Evolutionary conservation across 2,888 invertebrate genomes (phyloP), one percentile per base, ranked within the genome.

Genomic region (Stenodema calcarata): DNA sequence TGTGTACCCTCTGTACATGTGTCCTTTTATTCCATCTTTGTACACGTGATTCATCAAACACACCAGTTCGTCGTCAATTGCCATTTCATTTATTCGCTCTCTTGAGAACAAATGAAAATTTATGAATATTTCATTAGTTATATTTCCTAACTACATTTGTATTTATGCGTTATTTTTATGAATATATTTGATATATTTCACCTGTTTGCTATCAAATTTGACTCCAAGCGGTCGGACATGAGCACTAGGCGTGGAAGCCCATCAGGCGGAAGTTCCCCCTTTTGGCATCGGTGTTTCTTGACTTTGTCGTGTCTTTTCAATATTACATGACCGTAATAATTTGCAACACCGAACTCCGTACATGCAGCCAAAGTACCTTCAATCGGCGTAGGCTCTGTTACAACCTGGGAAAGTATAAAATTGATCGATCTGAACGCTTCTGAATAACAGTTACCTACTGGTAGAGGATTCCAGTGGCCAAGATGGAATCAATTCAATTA

Each of bases 361-460:
- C 98, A 93, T 3, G 95, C 98, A 30, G 95, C 94, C 90, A 95
- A 89, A 30, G 96, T 96, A 41, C 95, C 95, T 44, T 93, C 91
- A 93, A 96, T 95, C 0, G 93, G 93, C 30, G 91, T 94, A 90
- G 92, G 93, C 81, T 95, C 95, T 0, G 95, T 94, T 0, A 98
- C 95, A 0, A 98, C 96, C 89, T 93, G 86, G 16, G 35, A 7
- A 35, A 4, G 35, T 2, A 4, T 7, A 35, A 35, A 35, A 35
- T 35, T 35, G 35, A 35, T 4, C 35, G 7, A 7, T 35, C 35
- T 35, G 35, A 35, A 35, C 4, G 4, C 35, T n/a, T n/a, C n/a
- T n/a, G n/a, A n/a, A n/a, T n/a, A n/a, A n/a, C n/a, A n/a, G n/a
- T n/a, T n/a, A n/a, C n/a, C n/a, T n/a, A n/a, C n/a, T n/a, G n/a